Evolutionary conservation across 2,888 invertebrate genomes (phyloP).

Genomic region (Pollenia amentaria): DNA sequence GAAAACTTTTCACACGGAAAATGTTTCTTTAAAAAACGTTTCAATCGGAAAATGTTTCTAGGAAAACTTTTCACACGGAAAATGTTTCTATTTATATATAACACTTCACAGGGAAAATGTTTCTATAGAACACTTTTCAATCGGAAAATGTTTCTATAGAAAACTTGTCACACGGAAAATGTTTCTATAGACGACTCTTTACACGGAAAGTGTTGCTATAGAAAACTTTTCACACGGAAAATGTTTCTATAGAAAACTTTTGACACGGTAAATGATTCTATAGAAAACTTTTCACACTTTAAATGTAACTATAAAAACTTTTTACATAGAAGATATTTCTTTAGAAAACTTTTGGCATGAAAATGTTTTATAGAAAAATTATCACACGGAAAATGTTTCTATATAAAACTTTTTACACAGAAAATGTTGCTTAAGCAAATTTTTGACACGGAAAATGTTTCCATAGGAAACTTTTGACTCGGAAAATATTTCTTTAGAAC

Average conservation of each 20-base stretch:
- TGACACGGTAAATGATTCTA: neutral
- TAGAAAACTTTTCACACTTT: neutral
- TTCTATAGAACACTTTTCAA: neutral
- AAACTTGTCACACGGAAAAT: neutral
- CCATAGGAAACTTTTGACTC: too few relatives aligned
- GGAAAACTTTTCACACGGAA: neutral
- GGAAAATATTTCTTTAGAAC: too few relatives aligned
- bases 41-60: too few relatives aligned
- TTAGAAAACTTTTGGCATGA: neutral
- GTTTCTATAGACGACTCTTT: neutral
- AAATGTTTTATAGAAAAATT: too few relatives aligned
- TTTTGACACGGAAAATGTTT: too few relatives aligned
- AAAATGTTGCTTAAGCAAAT: neutral
- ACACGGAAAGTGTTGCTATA: neutral
- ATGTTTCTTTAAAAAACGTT: too few relatives aligned
- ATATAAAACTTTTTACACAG: too few relatives aligned
- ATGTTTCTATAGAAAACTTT: neutral
- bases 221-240: neutral
- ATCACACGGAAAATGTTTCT: too few relatives aligned
- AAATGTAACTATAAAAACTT: too few relatives aligned
- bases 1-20: too few relatives aligned
- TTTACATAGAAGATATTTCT: neutral
- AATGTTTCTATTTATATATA: neutral
- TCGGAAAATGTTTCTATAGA: neutral
- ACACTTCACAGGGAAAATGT: neutral